Percentiles rank a stretch among this genome's conserved stretches.
These are phyloP conservation scores for Desmophyllum pertusum DNA, from an alignment of 92 coral and sea anemone species.

Conservation along the genomic window DNA sequence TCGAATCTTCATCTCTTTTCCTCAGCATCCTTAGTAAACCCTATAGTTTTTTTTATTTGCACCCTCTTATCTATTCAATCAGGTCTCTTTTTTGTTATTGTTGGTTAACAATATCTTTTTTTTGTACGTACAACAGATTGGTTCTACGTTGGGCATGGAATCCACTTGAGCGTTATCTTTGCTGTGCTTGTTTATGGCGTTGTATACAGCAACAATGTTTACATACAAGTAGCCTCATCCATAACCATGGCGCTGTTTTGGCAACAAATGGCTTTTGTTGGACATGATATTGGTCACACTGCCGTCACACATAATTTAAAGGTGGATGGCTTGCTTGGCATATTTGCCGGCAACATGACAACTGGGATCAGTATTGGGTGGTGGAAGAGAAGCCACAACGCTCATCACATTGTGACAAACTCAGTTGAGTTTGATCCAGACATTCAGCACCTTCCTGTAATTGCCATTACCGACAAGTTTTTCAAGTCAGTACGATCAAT, in stretches of 20 bases:
- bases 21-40: too few relatives aligned
- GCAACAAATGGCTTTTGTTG: constrained; percentile 97
- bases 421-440: constrained; percentile 98
- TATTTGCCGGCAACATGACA: constrained; percentile 85
- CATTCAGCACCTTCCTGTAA: constrained; percentile 95
- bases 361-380: constrained; percentile 97
- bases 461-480: constrained; percentile 96
- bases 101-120: too few relatives aligned
- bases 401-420: constrained; percentile 97
- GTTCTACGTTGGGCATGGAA: constrained; percentile 71
- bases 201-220: constrained; percentile 65
- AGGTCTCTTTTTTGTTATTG: too few relatives aligned
- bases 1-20: too few relatives aligned
- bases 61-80: too few relatives aligned
- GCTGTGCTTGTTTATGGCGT: constrained; percentile 83
- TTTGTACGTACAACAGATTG: constrained; percentile 68
- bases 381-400: constrained; percentile 98
- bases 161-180: constrained; percentile 53
- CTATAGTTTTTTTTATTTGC: too few relatives aligned
- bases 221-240: constrained; percentile 72
- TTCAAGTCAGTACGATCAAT: constrained; percentile 88
- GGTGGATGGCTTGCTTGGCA: constrained; percentile 78
- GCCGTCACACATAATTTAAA: constrained; percentile 78
- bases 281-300: constrained; percentile 96
- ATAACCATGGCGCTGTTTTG: constrained; percentile 86